Evolutionary conservation across 2,113 vertebrate genomes (phyloP).

Genomic region (Calcarius ornatus): DNA sequence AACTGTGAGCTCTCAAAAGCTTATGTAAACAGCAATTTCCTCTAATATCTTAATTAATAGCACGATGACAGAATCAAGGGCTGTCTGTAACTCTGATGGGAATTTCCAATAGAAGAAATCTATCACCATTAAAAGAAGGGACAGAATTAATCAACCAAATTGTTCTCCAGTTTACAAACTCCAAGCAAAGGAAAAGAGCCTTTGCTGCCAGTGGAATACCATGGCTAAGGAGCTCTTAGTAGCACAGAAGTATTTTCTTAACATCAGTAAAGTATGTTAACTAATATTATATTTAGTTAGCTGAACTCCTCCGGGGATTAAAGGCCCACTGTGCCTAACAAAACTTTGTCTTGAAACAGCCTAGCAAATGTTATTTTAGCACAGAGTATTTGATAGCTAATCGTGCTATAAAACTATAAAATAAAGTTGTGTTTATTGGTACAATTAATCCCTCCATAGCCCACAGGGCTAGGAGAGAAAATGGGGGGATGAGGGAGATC

Average conservation of each 20-base stretch:
- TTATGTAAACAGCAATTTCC: constrained; percentile 14
- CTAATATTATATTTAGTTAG: constrained; percentile 65
- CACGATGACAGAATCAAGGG: neutral
- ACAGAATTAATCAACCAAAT: neutral
- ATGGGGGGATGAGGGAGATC: constrained; percentile 1
- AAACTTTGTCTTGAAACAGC: constrained; percentile 54
- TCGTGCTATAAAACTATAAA: constrained; percentile 60
- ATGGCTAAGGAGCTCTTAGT: neutral
- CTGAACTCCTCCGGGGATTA: constrained; percentile 46
- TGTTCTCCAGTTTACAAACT: neutral
- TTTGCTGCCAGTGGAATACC: neutral
- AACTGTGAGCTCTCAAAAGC: neutral
- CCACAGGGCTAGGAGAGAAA: constrained; percentile 27
- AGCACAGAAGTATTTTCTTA: constrained; percentile 48
- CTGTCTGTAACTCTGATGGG: neutral
- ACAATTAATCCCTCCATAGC: constrained; percentile 56
- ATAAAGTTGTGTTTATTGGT: constrained; percentile 67
- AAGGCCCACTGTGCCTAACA: constrained; percentile 61
- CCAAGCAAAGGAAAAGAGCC: neutral
- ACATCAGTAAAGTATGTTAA: constrained; percentile 64
- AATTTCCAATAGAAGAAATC: constrained; percentile 22
- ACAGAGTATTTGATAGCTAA: constrained; percentile 57
- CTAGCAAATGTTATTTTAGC: constrained; percentile 62
- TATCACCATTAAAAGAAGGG: neutral
- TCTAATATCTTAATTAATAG: neutral